Evolutionary conservation across 2,113 vertebrate genomes (phyloP).

Genomic region (Cricetomys ansorgei): DNA sequence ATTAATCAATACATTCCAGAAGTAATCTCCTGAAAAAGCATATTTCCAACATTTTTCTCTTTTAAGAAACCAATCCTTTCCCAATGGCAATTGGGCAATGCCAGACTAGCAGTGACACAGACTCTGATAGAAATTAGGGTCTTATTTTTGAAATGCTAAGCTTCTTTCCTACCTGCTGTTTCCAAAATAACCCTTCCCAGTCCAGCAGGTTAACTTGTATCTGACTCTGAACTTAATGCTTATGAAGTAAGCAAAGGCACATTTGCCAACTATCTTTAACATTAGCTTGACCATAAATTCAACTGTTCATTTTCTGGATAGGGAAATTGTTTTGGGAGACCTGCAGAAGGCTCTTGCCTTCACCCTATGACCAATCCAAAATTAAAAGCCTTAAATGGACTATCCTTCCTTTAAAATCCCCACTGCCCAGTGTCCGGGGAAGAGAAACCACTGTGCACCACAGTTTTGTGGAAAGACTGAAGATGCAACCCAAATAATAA

Average conservation of each 20-base stretch:
- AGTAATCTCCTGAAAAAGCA: constrained; percentile 86
- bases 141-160: constrained; percentile 83
- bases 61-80: constrained; percentile 86
- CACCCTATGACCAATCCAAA: constrained; percentile 41
- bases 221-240: constrained; percentile 70
- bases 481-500: background rate
- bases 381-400: constrained; percentile 30
- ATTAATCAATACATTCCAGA: constrained; percentile 89
- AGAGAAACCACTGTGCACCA: background rate
- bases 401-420: background rate
- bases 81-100: constrained; percentile 84
- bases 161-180: constrained; percentile 75
- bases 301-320: constrained; percentile 46
- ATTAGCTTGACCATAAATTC: constrained; percentile 63
- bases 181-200: constrained; percentile 73
- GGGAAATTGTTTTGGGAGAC: constrained; percentile 29
- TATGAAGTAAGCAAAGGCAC: constrained; percentile 45
- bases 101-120: constrained; percentile 78
- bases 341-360: constrained; percentile 38
- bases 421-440: background rate
- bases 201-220: constrained; percentile 66
- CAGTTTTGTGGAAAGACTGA: background rate
- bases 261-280: constrained; percentile 28
- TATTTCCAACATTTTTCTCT: constrained; percentile 84
- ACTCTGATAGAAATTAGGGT: constrained; percentile 80